These are phyloP conservation scores for Neomonachus schauinslandi DNA, from an alignment of 2,113 vertebrate genomes.

Conservation along the genomic window DNA sequence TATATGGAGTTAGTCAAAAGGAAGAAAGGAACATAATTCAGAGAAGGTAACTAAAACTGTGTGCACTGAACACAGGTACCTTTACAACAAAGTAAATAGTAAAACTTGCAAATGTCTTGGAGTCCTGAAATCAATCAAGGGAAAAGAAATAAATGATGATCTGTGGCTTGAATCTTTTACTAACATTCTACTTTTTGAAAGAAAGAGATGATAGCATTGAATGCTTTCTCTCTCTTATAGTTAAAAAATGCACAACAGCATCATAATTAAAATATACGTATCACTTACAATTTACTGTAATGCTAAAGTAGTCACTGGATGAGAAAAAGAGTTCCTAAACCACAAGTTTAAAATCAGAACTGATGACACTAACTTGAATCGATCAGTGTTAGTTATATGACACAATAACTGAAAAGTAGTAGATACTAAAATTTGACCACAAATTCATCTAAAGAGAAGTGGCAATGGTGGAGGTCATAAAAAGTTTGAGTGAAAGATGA, in stretches of 20 bases:
- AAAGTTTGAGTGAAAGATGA: neutral
- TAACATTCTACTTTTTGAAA: conserved; percentile 36
- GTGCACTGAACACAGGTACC: neutral
- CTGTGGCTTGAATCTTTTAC: conserved; percentile 22
- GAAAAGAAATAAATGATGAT: conserved; percentile 17
- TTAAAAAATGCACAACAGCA: neutral
- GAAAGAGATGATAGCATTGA: neutral
- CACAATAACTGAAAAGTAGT: neutral
- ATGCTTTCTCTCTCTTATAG: neutral
- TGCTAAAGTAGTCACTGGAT: neutral
- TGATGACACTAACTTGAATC: neutral
- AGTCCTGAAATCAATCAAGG: neutral
- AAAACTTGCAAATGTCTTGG: conserved; percentile 37
- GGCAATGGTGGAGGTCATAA: neutral
- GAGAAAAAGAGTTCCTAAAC: neutral
- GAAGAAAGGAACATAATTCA: neutral
- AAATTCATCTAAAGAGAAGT: neutral
- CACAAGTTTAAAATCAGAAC: conserved; percentile 5
- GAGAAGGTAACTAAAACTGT: neutral
- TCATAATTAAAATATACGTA: neutral
- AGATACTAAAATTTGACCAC: neutral
- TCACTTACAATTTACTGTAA: neutral
- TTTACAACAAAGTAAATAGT: conserved; percentile 51
- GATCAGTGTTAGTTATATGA: neutral
- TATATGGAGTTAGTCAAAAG: conserved; percentile 16